A percentile compares a stretch with the other conserved stretches of the same genome.
These are phyloP conservation scores for Notiomystis cincta DNA, from an alignment of 2,113 vertebrate genomes.

Conservation along the genomic window DNA sequence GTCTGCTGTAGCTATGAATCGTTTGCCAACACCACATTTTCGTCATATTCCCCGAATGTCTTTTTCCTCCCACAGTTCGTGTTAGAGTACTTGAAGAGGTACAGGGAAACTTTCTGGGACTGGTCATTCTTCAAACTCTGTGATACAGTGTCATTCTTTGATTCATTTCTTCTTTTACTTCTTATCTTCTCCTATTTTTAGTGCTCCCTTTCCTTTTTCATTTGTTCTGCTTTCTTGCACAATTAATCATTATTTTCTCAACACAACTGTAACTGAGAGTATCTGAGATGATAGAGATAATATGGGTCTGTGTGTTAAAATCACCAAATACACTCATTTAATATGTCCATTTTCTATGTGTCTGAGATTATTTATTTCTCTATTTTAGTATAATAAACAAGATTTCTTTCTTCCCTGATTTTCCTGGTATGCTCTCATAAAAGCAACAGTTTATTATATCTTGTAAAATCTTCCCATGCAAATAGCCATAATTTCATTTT, in stretches of 20 bases:
- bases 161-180: not conserved
- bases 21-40: constrained; percentile 62
- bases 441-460: not conserved
- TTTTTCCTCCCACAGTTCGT: constrained; percentile 47
- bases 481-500: not conserved
- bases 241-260: not conserved
- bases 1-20: constrained; percentile 54
- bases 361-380: not conserved
- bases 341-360: not conserved
- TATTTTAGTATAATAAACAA: not conserved
- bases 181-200: constrained; percentile 23
- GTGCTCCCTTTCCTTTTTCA: not conserved
- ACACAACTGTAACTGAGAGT: not conserved
- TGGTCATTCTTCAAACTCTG: constrained; percentile 27
- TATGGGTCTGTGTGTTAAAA: not conserved
- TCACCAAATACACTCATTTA: not conserved
- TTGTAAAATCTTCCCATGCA: not conserved
- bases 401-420: not conserved
- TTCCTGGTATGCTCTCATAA: not conserved
- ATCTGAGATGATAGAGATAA: not conserved
- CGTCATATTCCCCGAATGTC: not conserved
- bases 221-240: not conserved
- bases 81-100: constrained; percentile 10
- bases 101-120: constrained; percentile 32
- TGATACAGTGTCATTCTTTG: not conserved